Percentiles rank a stretch among this genome's conserved stretches.
Conservation (phyloP, 2,797 vertebrate species). For the Hyperoplus immaculatus region DNA sequence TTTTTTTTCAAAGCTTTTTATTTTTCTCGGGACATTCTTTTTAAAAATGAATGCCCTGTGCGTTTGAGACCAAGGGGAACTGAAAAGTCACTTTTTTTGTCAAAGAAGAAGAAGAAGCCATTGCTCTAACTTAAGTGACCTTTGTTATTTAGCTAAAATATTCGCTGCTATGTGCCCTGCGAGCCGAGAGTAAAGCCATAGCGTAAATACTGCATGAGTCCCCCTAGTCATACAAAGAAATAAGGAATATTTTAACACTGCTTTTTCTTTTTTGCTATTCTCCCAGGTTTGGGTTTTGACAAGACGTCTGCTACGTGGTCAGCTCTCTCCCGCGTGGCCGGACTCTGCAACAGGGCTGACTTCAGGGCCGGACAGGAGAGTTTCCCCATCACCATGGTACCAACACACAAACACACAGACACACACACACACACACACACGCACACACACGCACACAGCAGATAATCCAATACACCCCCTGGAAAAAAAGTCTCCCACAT, state of each 20-base stretch:
- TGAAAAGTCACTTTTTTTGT: conserved; percentile 48
- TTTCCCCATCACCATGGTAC: conserved; percentile 89
- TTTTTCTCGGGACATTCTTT: conserved; percentile 27
- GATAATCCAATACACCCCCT: conserved; percentile 56
- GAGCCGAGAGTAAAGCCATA: conserved; percentile 50
- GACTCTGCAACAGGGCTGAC: conserved; percentile 92
- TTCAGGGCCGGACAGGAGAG: conserved; percentile 90
- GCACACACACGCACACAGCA: conserved; percentile 37
- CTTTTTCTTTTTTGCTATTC: conserved; percentile 45
- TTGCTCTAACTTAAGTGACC: conserved; percentile 53
- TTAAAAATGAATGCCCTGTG: conserved; percentile 61
- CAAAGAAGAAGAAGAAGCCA: conserved; percentile 44
- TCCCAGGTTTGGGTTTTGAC: conserved; percentile 91
- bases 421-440: conserved; percentile 27
- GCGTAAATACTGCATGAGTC: conserved; percentile 70
- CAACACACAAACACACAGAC: neutral
- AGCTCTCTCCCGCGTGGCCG: conserved; percentile 90
- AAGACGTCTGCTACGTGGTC: conserved; percentile 92
- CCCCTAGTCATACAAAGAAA: conserved; percentile 8
- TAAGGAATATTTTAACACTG: conserved; percentile 38
- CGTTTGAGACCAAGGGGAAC: conserved; percentile 31
- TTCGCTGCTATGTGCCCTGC: conserved; percentile 30
- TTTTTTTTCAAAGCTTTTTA: conserved; percentile 40
- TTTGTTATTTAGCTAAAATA: conserved; percentile 62
- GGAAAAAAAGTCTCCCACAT: conserved; percentile 57